phyloP scores from a whole-genome alignment of 2,888 invertebrate species.

The Zaprionus bogoriensis region DNA sequence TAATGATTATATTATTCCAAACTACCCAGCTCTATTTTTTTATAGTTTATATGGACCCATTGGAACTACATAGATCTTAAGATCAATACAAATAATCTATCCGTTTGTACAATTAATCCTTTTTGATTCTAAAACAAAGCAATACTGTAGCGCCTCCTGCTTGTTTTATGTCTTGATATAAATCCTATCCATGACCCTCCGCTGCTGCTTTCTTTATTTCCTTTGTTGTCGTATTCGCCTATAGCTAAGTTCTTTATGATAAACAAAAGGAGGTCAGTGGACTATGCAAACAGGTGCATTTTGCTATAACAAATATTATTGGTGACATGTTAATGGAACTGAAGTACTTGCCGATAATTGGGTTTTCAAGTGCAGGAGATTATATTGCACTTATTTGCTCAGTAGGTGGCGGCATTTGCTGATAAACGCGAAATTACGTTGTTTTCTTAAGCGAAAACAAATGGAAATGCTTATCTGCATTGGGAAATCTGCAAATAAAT shows the following conservation, averaged over 20 bases:
- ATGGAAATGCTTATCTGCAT: background rate
- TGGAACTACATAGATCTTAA: too few species aligned
- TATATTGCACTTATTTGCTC: slow-evolving; percentile 8
- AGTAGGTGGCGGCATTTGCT: slow-evolving; percentile 4
- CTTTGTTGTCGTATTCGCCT: background rate
- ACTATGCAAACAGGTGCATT: background rate
- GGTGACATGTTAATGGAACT: background rate
- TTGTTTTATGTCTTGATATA: too few species aligned
- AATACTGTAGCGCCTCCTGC: too few species aligned
- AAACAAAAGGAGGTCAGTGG: background rate
- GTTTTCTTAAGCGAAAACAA: slow-evolving; percentile 6
- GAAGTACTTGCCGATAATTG: slow-evolving; percentile 5
- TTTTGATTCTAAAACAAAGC: too few species aligned
- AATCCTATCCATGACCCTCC: too few species aligned
- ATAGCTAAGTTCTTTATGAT: too few species aligned
- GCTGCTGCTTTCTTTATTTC: too few species aligned
- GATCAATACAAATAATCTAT: too few species aligned
- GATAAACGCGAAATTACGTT: slow-evolving; percentile 14
- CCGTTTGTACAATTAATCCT: too few species aligned
- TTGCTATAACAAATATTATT: background rate
- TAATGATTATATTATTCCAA: too few species aligned
- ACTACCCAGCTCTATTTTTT: too few species aligned
- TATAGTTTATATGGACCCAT: too few species aligned
- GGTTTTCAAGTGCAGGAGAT: slow-evolving; percentile 8
- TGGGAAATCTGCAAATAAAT: slow-evolving; percentile 7